Conservation (phyloP, 2,113 vertebrate species). For the Lagenorhynchus albirostris region DNA sequence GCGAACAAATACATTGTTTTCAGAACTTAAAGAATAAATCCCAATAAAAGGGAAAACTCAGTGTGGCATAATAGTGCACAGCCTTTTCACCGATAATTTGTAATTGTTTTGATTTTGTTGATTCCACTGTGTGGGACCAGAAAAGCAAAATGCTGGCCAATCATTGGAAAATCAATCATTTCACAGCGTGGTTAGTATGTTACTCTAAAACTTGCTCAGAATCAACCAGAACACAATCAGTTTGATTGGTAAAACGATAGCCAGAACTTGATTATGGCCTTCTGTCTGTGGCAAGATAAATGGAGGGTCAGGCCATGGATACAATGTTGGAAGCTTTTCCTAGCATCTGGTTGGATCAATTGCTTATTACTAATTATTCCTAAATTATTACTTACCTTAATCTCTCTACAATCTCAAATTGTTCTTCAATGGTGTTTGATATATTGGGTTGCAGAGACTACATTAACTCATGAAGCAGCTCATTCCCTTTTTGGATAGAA, state of each 20-base stretch:
- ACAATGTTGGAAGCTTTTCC: background rate
- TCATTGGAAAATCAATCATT: background rate
- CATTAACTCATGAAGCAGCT: background rate
- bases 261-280: slow-evolving; percentile 14
- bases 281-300: background rate
- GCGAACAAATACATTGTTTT: background rate
- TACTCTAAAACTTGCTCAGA: background rate
- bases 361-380: background rate
- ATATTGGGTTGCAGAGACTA: background rate
- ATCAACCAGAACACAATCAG: background rate
- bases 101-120: slow-evolving; percentile 31
- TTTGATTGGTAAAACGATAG: background rate
- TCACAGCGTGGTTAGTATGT: background rate
- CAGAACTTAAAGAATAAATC: background rate
- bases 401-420: background rate
- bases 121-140: background rate
- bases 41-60: background rate
- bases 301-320: background rate
- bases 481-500: background rate
- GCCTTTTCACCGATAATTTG: background rate
- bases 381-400: slow-evolving; percentile 3
- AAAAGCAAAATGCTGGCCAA: background rate
- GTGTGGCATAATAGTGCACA: background rate
- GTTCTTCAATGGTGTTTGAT: background rate
- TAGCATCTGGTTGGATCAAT: background rate